Conservation (phyloP, 2,888 invertebrate species). For the Cephonodes hylas region DNA sequence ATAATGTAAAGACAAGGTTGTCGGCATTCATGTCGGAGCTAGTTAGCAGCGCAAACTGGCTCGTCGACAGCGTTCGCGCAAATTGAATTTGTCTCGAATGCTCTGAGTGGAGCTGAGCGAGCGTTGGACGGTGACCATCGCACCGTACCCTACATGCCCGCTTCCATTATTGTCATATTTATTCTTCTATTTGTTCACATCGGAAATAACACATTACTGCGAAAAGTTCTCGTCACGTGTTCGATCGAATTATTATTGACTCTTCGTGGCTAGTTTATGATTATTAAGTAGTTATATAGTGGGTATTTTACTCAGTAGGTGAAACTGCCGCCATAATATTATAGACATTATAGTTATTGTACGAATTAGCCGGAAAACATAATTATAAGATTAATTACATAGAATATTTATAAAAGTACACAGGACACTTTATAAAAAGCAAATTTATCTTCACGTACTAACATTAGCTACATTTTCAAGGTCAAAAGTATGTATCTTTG, state of each 20-base stretch:
- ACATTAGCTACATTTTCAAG: background rate
- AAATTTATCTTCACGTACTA: background rate
- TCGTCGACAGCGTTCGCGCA: constrained; percentile 71
- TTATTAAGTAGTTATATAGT: no score
- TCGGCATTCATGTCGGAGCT: constrained; percentile 71
- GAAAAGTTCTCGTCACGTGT: background rate
- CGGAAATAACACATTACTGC: background rate
- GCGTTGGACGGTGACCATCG: constrained; percentile 29
- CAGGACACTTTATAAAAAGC: no score
- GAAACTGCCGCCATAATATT: no score
- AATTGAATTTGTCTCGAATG: constrained; percentile 76
- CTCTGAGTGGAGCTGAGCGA: constrained; percentile 43
- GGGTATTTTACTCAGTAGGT: no score
- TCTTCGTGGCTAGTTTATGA: no score
- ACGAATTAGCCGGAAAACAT: no score
- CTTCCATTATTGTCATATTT: constrained; percentile 32
- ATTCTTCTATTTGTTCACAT: constrained; percentile 12
- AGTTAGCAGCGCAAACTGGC: constrained; percentile 77
- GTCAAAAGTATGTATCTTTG: background rate
- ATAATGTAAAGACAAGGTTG: constrained; percentile 63
- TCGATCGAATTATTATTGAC: no score
- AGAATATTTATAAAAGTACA: no score
- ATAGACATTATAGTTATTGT: no score
- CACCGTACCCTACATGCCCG: constrained; percentile 31
- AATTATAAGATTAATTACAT: no score